Base-by-base conservation (phyloP, 2,113 vertebrate species). In the Aphelocoma coerulescens region DNA sequence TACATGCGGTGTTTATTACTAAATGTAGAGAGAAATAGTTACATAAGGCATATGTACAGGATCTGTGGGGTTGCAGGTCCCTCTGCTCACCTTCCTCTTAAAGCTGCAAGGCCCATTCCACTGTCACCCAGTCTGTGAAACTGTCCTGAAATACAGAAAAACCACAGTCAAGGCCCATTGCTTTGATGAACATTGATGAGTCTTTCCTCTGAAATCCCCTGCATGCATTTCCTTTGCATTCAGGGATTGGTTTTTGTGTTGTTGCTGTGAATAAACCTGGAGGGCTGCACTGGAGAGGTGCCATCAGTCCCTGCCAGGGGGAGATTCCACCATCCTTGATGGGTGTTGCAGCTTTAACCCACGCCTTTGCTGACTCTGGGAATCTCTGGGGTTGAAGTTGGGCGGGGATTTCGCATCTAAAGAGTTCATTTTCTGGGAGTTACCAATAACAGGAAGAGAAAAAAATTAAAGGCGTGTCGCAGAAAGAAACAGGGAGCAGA, bases 21-120 rank as follows among this genome's bases (percentile, higher is more conserved):
- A 98, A 98, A 96, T 95, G 95, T 84, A 96, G 98, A 98, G 97
- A 98, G 97, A 98, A 97, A 97, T 96, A 97, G 96, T 97, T 98
- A 98, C 97, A 98, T 98, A 99, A 99, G 98, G 98, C 98, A 98
- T 97, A 99, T 99, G 97, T 99, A 99, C 99, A 99, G 96, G 97
- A 93, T 95, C 41, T 88, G 87, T 89, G 90, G 88, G 93, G 35
- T 43, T 93, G 95, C 95, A 94, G 94, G 85, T 69, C 71, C 84
- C 78, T 97, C 95, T 86, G 96, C 92, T 97, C 91, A 61, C 92
- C 95, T 93, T 96, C 51, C 9, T 91, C 79, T 93, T 89, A 48
- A 83, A 93, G 88, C 96, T 93, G 87, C 92, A 65, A 87, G 43
- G 90, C 93, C 95, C 63, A 26, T 59, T 51, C 48, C 49, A 90